A percentile compares a stretch with the other conserved stretches of the same genome.
phyloP scores from a whole-genome alignment of 2,113 vertebrate species.

The Charadrius vociferus region DNA sequence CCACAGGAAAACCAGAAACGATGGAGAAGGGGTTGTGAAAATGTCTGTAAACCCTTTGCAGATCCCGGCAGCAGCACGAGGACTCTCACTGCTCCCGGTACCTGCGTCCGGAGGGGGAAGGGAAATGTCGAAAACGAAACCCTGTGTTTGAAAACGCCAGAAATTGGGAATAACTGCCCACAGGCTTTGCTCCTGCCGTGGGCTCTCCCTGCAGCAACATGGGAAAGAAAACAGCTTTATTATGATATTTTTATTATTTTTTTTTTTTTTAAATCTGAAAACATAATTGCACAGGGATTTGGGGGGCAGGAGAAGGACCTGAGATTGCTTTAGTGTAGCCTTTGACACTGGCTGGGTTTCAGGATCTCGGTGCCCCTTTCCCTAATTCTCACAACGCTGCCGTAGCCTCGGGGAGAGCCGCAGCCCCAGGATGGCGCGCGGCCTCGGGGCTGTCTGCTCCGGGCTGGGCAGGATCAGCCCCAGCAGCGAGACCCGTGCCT shows the following conservation, averaged over 20 bases:
- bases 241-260: rapidly evolving
- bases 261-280: neutral
- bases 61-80: rapidly evolving
- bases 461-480: neutral
- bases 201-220: neutral
- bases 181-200: rapidly evolving
- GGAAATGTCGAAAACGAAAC: rapidly evolving
- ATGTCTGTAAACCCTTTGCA: neutral
- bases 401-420: neutral
- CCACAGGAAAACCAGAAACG: neutral
- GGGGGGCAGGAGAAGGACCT: neutral
- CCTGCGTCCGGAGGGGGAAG: neutral
- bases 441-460: neutral
- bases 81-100: rapidly evolving
- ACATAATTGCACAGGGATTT: neutral
- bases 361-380: neutral
- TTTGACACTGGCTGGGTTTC: slow-evolving; percentile 20
- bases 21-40: neutral
- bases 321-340: neutral
- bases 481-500: neutral
- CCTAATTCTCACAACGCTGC: neutral
- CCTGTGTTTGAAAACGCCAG: neutral
- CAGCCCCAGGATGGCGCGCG: rapidly evolving
- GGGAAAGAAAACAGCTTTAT: neutral
- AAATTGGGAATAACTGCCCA: rapidly evolving